A percentile compares a stretch with the other conserved stretches of the same genome.
Evolutionary conservation across 2,113 vertebrate species (phyloP).

Genomic region (Ciconia stormi): DNA sequence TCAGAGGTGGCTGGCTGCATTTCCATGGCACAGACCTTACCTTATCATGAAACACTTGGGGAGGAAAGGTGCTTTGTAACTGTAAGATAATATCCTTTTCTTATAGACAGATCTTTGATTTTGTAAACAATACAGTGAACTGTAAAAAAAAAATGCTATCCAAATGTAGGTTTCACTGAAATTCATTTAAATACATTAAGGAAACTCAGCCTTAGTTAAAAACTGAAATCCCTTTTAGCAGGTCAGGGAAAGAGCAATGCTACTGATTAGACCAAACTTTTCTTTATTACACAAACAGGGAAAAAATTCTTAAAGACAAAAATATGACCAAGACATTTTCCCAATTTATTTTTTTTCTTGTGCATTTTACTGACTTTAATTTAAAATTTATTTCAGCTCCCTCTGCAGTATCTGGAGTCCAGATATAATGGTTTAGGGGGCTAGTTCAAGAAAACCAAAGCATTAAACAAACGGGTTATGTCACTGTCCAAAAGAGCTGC

Average conservation of each 20-base stretch:
- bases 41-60: rapidly evolving
- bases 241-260: background rate
- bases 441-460: background rate
- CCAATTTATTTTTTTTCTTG: background rate
- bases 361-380: background rate
- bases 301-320: background rate
- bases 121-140: background rate
- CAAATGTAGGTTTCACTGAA: background rate
- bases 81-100: background rate
- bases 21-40: background rate
- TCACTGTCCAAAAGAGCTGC: background rate
- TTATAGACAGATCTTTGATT: background rate
- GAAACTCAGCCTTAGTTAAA: background rate
- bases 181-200: background rate
- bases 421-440: background rate
- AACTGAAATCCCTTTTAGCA: background rate
- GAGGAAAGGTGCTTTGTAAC: background rate
- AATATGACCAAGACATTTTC: background rate
- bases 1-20: background rate
- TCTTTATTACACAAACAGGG: background rate
- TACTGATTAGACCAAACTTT: background rate
- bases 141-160: background rate
- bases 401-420: background rate
- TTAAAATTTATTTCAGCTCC: background rate
- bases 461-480: background rate